A percentile compares a stretch with the other conserved stretches of the same genome.
Conservation (phyloP, 2,113 vertebrate genomes). For the Oreochromis tanganicae region DNA sequence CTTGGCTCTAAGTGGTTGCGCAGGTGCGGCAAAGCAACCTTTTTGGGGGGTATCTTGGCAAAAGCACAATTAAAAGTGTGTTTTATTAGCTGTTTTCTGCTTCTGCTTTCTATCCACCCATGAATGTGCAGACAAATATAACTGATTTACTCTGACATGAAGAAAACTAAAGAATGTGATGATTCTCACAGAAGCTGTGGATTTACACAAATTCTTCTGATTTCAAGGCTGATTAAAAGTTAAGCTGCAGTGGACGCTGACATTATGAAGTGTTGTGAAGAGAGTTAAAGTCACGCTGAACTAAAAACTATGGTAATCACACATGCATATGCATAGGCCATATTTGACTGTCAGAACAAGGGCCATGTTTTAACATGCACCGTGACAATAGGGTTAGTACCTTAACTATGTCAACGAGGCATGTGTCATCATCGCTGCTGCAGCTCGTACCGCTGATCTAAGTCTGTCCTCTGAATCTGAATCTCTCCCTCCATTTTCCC, state of each 20-base stretch:
- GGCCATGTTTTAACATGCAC: fast-evolving
- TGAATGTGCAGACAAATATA: background rate
- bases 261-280: background rate
- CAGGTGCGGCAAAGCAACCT: background rate
- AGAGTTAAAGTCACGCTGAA: background rate
- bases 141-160: background rate
- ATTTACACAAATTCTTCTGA: background rate
- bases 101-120: background rate
- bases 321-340: background rate
- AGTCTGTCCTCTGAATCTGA: background rate
- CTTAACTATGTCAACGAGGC: background rate
- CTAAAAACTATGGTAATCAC: background rate
- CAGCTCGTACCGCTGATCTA: background rate
- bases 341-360: background rate
- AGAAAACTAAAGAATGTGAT: background rate
- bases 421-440: background rate
- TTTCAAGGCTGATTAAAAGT: background rate
- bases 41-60: background rate
- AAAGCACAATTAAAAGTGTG: background rate
- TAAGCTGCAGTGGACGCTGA: background rate
- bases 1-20: background rate
- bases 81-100: background rate
- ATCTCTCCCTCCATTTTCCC: fast-evolving
- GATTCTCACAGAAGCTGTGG: background rate
- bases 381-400: background rate